Conservation (phyloP, 2,888 invertebrate genomes). For the Machimus rusticus region DNA sequence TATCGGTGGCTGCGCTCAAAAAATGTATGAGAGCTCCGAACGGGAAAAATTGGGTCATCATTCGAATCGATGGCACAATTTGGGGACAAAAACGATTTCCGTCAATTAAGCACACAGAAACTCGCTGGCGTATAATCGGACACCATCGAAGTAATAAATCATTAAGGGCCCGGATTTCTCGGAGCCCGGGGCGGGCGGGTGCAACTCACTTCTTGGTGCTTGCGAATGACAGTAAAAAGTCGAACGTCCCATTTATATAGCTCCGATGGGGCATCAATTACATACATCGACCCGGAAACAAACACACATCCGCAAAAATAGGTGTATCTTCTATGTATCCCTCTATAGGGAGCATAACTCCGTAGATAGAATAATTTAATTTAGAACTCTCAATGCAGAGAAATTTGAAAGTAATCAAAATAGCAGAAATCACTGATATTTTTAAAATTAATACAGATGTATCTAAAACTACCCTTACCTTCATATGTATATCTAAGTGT, state of each 20-base stretch:
- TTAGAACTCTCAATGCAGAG: too few species aligned
- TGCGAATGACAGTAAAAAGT: background rate
- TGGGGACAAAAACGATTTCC: background rate
- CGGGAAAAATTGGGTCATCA: background rate
- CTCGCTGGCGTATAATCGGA: background rate
- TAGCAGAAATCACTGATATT: background rate
- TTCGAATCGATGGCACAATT: conserved; percentile 3
- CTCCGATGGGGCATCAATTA: background rate
- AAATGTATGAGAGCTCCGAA: background rate
- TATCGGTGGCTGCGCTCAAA: background rate
- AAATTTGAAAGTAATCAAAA: background rate
- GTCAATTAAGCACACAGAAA: background rate
- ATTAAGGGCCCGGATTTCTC: background rate
- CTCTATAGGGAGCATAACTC: too few species aligned
- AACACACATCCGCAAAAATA: background rate
- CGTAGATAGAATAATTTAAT: too few species aligned
- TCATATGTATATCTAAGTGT: too few species aligned
- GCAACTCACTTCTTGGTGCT: background rate
- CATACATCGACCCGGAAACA: background rate
- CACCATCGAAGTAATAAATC: conserved; percentile 14
- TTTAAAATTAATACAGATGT: too few species aligned
- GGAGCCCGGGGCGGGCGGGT: background rate
- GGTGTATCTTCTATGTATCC: too few species aligned
- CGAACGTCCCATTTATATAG: background rate
- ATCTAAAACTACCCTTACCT: too few species aligned